Base-by-base conservation (phyloP, 92 coral and sea anemone genomes). In the Heliopora coerulea region DNA sequence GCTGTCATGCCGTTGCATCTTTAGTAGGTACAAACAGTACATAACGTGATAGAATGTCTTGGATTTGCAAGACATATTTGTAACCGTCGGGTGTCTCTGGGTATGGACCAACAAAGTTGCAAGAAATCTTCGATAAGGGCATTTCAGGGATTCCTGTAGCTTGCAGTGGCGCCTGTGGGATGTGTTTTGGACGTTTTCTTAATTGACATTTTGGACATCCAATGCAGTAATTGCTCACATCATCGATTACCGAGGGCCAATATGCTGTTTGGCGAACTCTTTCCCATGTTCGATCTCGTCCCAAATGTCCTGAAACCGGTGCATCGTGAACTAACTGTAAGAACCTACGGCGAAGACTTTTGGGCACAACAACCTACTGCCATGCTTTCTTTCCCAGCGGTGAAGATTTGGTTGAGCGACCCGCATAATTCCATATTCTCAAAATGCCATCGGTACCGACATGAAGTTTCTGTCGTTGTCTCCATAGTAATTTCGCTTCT, bases 71-170 rank as follows among this genome's bases (percentile, higher is more conserved):
- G 7, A 59, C 65, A 59, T 59, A 59, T 24, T 59, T 59, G 65
- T 59, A 30, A 5, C 72, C 72, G 9, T 64, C 50, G 26, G 72
- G 72, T 14, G 72, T 64, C n/a, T 37, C 72, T 1, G 52, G 50
- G 50, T 64, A 64, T 2, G 72, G 72, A 3, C 72, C 72, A 8
- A 34, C 49, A 17, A 64, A 64, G 32, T 64, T 30, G 17, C 49
- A 34, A 37, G 72, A 34, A 1, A 64, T 64, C 30, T 64, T 64
- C 13, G 49, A 64, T 19, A 64, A 34, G 3, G 72, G 72, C 1
- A 4, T 34, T 37, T 15, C 54, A 1, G 72, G 72, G 54, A 64
- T 64, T 26, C 39, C 29, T 14, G 49, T 34, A 13, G 28, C 15
- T 21, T 64, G 72, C 10, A 64, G 29, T 6, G 72, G 72, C 3